phyloP scores from a whole-genome alignment of 2,797 vertebrate genomes.

The Rhynchotus rufescens region DNA sequence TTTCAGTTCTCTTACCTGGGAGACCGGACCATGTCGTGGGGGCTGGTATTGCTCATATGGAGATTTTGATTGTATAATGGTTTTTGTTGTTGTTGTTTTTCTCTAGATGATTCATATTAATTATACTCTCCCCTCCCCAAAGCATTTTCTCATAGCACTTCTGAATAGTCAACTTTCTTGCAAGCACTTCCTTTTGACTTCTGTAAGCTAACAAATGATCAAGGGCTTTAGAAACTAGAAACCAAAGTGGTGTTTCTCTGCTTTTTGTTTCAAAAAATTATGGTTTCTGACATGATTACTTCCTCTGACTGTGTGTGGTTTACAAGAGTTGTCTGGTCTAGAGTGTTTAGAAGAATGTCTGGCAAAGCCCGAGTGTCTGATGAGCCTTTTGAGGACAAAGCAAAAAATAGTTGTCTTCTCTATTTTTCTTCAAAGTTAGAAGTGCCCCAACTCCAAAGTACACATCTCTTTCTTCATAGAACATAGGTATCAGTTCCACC shows the following conservation, averaged over 20 bases:
- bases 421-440: not conserved
- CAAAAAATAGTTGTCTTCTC: not conserved
- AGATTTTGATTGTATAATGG: too few relatives aligned
- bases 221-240: not conserved
- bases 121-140: not conserved
- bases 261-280: not conserved
- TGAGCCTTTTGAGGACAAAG: not conserved
- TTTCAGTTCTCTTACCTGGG: not conserved
- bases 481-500: not conserved
- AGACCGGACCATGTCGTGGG: fast-evolving
- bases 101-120: not conserved
- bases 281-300: not conserved
- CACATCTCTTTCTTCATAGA: not conserved
- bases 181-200: not conserved
- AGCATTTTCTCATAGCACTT: not conserved
- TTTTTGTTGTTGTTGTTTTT: not conserved
- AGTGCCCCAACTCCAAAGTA: not conserved
- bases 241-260: not conserved
- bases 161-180: not conserved
- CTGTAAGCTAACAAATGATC: not conserved
- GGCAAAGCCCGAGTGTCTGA: not conserved
- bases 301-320: not conserved
- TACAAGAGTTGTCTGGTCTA: not conserved
- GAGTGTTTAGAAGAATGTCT: not conserved
- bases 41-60: fast-evolving